A percentile compares a stretch with the other conserved stretches of the same genome.
These are phyloP conservation scores for Ypsolopha scabrella DNA, from an alignment of 2,888 invertebrate genomes.

Conservation along the genomic window DNA sequence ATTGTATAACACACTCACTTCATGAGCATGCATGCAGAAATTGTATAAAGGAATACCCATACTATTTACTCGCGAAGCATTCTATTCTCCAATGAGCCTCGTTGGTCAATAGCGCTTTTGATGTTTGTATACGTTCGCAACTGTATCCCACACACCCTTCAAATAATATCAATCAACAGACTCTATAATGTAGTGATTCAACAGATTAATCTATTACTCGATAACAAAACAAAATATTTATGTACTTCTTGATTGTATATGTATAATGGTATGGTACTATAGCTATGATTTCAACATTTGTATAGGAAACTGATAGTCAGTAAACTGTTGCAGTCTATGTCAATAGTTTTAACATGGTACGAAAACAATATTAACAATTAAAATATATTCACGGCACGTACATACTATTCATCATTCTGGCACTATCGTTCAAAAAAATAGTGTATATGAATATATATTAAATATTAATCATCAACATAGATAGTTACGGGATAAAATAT, in stretches of 20 bases:
- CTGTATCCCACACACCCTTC: constrained; percentile 50
- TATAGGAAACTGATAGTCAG: constrained; percentile 46
- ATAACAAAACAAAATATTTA: constrained; percentile 62
- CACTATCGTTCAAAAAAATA: constrained; percentile 45
- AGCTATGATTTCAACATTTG: constrained; percentile 51
- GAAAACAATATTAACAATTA: constrained; percentile 59
- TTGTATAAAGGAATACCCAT: constrained; percentile 31
- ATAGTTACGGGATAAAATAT: constrained; percentile 54
- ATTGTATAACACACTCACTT: constrained; percentile 27
- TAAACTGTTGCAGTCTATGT: constrained; percentile 48
- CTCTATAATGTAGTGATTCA: constrained; percentile 33
- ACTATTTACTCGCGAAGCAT: constrained; percentile 41
- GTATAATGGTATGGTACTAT: constrained; percentile 35
- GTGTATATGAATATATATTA: constrained; percentile 26
- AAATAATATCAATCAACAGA: constrained; percentile 35
- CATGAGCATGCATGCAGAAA: constrained; percentile 33
- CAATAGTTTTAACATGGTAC: constrained; percentile 41
- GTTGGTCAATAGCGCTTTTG: constrained; percentile 40
- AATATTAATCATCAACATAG: constrained; percentile 49
- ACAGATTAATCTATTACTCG: constrained; percentile 60
- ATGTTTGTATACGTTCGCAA: constrained; percentile 29
- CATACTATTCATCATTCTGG: constrained; percentile 25
- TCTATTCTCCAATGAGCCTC: constrained; percentile 48
- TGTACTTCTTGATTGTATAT: constrained; percentile 39
- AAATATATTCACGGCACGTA: constrained; percentile 29